Evolutionary conservation across 2,797 vertebrate species (phyloP).

Genomic region (Chromis chromis): DNA sequence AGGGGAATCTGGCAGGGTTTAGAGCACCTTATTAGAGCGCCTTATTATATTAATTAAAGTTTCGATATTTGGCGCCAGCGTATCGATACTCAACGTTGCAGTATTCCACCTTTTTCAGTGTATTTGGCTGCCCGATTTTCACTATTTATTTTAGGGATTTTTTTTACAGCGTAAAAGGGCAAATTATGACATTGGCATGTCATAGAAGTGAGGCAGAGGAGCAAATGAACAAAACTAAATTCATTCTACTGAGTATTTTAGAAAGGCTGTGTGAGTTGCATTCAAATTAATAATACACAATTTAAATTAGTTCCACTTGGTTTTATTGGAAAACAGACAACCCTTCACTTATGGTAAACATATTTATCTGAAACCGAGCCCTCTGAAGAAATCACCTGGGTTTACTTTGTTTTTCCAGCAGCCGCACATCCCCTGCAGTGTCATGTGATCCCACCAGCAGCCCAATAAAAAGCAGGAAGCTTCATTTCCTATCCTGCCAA

Average conservation of each 20-base stretch:
- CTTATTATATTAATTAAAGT: too few species aligned
- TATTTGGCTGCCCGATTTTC: too few species aligned
- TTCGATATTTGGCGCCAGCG: too few species aligned
- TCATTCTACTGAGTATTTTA: not conserved
- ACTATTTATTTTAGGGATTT: too few species aligned
- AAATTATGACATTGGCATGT: not conserved
- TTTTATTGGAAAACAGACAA: not conserved
- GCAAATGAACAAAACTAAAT: not conserved
- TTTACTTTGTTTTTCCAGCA: conserved; percentile 51
- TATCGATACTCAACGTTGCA: too few species aligned
- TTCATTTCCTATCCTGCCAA: conserved; percentile 80
- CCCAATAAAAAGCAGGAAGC: conserved; percentile 79
- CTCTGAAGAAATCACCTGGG: conserved; percentile 45
- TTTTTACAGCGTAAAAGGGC: too few species aligned
- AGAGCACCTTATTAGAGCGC: too few species aligned
- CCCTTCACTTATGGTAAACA: not conserved
- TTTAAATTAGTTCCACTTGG: not conserved
- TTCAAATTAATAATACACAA: not conserved
- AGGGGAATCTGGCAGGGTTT: too few species aligned
- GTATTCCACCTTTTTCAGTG: too few species aligned
- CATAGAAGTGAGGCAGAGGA: not conserved
- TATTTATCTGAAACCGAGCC: conserved; percentile 25
- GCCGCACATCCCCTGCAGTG: conserved; percentile 49
- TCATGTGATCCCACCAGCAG: conserved; percentile 69
- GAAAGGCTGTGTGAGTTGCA: not conserved